Percentiles rank a stretch among this genome's conserved stretches.
These are phyloP conservation scores for Chiroxiphia lanceolata DNA, from an alignment of 2,797 vertebrate species.

Conservation along the genomic window DNA sequence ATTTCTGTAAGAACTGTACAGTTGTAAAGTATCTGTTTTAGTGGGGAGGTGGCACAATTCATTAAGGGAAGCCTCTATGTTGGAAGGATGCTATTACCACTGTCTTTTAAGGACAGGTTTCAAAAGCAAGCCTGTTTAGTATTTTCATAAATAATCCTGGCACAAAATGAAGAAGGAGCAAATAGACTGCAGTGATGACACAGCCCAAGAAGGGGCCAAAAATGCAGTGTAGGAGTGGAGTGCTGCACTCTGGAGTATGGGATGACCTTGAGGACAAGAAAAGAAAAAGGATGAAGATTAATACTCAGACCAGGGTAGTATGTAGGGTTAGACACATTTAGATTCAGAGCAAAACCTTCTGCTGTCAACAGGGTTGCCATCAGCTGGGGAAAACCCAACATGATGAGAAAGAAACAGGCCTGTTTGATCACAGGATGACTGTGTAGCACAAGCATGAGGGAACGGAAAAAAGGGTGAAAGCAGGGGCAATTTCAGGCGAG, in stretches of 20 bases:
- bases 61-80: not conserved
- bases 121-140: not conserved
- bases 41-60: not conserved
- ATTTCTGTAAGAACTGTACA: not conserved
- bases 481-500: not conserved
- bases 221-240: not conserved
- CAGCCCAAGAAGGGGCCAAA: not conserved
- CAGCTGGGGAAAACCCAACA: not conserved
- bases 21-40: not conserved
- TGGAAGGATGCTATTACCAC: not conserved
- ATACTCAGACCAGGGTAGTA: not conserved
- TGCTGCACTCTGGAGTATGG: not conserved
- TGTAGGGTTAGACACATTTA: not conserved
- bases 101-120: not conserved
- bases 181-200: not conserved
- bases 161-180: not conserved
- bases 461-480: not conserved
- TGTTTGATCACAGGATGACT: not conserved
- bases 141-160: not conserved
- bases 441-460: not conserved
- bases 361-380: not conserved
- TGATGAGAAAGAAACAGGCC: not conserved
- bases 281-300: not conserved
- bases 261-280: not conserved
- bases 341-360: not conserved